Conservation (phyloP, 2,113 vertebrate species). For the Echinops telfairi region DNA sequence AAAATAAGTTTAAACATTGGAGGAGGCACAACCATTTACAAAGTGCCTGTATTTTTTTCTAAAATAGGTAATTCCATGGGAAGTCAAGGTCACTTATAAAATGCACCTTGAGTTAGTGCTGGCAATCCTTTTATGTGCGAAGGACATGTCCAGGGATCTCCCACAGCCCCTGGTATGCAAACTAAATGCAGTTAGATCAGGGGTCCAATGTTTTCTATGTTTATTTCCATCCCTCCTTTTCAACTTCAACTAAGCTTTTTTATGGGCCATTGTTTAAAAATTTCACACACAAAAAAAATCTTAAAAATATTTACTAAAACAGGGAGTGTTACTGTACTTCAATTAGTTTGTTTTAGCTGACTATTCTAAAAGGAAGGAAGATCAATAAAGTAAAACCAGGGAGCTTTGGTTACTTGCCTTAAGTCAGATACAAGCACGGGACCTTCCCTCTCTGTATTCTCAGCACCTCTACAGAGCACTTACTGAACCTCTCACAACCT, state of each 20-base stretch:
- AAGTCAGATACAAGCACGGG: neutral
- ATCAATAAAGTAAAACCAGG: neutral
- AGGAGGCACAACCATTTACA: neutral
- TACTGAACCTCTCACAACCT: neutral
- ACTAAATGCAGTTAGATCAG: neutral
- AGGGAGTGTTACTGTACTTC: neutral
- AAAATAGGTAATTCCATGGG: neutral
- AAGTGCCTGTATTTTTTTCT: neutral
- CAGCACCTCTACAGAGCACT: neutral
- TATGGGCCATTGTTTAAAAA: neutral
- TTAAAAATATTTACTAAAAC: neutral
- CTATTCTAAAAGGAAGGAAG: neutral
- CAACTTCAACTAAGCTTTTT: neutral
- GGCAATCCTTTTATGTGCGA: neutral
- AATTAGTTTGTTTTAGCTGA: neutral
- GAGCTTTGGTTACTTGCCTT: neutral
- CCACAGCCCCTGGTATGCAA: neutral
- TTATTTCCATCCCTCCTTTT: neutral
- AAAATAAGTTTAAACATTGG: neutral
- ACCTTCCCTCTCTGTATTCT: neutral
- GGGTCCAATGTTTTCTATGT: neutral
- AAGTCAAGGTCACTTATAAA: neutral
- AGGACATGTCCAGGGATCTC: no score
- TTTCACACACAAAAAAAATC: neutral
- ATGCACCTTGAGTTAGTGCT: neutral